Evolutionary conservation across 1,140 invertebrate genomes (phyloP).

Genomic region (Telenomus remus): DNA sequence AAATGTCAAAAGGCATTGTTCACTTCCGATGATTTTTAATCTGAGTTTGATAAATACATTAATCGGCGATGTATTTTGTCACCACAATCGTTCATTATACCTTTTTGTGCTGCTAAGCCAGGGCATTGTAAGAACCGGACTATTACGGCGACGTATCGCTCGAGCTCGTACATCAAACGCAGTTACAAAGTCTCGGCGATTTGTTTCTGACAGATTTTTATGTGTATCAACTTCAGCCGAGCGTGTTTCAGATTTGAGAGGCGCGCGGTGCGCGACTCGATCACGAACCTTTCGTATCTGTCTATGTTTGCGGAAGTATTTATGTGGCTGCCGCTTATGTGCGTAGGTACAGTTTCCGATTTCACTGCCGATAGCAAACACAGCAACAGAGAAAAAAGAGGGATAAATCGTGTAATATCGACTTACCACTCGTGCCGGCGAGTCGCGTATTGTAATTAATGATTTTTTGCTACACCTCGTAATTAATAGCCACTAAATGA

Average conservation of each 20-base stretch:
- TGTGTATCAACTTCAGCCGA: conserved; percentile 55
- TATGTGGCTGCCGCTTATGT: conserved; percentile 43
- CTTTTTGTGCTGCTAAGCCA: neutral
- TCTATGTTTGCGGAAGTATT: conserved; percentile 56
- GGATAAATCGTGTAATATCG: conserved; percentile 54
- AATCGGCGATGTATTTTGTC: neutral
- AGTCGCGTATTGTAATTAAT: conserved; percentile 43
- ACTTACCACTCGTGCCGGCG: conserved; percentile 34
- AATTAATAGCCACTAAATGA: conserved; percentile 37
- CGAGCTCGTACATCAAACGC: conserved; percentile 44
- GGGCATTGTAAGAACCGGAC: conserved; percentile 24
- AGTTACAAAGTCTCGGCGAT: conserved; percentile 51
- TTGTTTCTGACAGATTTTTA: conserved; percentile 59
- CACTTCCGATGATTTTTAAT: no score
- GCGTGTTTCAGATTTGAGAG: conserved; percentile 50
- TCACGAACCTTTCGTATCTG: conserved; percentile 46
- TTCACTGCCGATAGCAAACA: conserved; percentile 52
- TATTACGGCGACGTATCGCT: conserved; percentile 31
- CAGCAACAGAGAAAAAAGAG: conserved; percentile 39
- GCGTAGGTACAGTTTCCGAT: conserved; percentile 57
- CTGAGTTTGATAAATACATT: neutral
- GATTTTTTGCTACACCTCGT: conserved; percentile 23
- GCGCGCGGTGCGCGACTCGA: conserved; percentile 30
- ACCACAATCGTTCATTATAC: conserved; percentile 3
- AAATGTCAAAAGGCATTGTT: no score